Base-by-base conservation (phyloP, 2,888 invertebrate species). In the Serrognathus titanus region DNA sequence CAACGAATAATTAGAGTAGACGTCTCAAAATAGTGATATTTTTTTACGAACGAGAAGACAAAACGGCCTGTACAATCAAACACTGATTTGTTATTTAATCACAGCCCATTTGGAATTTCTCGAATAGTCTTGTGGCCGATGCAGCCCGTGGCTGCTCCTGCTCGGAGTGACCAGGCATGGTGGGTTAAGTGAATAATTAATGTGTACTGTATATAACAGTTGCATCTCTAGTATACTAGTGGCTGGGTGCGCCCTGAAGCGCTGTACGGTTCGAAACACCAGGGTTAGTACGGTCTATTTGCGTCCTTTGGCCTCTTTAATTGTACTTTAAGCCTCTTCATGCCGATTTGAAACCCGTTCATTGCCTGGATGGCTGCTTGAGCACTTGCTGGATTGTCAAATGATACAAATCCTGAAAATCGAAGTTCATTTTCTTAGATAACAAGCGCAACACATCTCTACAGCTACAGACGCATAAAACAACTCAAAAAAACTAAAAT, bases 271-370 rank as follows among this genome's bases (percentile, higher is more conserved):
- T 69, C 49, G 57, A 55, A 81, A 71, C 77, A 81, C 81, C 80
- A 82, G 82, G 85, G 90, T 90, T 94, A 97, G 89, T 97, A 97
- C 79, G 97, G 97, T 84, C 95, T 88, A 82, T 90, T 94, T 77
- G 95, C 94, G 80, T 97, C 96, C 84, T 97, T 97, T 81, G 97
- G 97, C 84, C 97, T 87, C 83, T 98, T 98, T 82, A 98, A 88
- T 83, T 98, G 97, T 75, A 98, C 98, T 85, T 99, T 98, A 78
- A 98, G 91, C 77, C 98, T 88, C 84, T 99, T 99, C 97, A 98
- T 98, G 76, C 98, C 98, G 80, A 98, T 98, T 83, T 98, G 98
- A 83, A 98, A 99, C 78, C 98, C 98, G 82, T 99, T 99, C 98
- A 99, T 99, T 72, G 98, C 92, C 80, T 97, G 96, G 79, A 99